phyloP scores from a whole-genome alignment of 2,113 vertebrate genomes.

The Daubentonia madagascariensis region DNA sequence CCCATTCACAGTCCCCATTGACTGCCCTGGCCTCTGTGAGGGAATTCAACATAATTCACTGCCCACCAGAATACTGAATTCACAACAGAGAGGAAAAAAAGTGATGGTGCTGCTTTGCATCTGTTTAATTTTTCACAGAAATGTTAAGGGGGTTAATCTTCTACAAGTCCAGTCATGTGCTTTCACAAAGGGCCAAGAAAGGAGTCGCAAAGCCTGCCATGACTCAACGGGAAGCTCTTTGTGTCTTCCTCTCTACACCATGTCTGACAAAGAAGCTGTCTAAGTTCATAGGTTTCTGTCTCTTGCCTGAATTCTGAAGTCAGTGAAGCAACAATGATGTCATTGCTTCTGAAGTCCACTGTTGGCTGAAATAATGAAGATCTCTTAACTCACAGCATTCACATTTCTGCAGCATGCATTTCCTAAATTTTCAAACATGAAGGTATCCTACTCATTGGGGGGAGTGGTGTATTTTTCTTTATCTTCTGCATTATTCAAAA shows the following conservation, averaged over 20 bases:
- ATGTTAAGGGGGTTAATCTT: slow-evolving; percentile 77
- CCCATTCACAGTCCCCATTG: slow-evolving; percentile 32
- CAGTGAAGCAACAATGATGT: slow-evolving; percentile 39
- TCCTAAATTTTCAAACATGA: background rate
- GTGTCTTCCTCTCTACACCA: slow-evolving; percentile 44
- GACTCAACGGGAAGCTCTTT: slow-evolving; percentile 10
- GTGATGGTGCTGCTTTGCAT: slow-evolving; percentile 63
- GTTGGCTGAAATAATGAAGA: background rate
- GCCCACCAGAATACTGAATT: slow-evolving; percentile 63
- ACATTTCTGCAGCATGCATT: background rate
- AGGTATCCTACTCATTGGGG: background rate
- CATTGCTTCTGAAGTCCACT: background rate
- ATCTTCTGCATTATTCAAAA: background rate
- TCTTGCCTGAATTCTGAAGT: slow-evolving; percentile 54
- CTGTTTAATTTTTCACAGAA: slow-evolving; percentile 68
- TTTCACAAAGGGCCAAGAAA: slow-evolving; percentile 65
- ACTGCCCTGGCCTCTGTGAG: slow-evolving; percentile 24
- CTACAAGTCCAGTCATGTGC: slow-evolving; percentile 71
- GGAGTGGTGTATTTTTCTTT: background rate
- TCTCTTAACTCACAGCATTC: background rate
- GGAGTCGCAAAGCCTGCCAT: slow-evolving; percentile 62
- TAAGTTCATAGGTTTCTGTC: background rate
- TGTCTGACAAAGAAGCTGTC: slow-evolving; percentile 19
- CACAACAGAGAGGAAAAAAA: slow-evolving; percentile 55
- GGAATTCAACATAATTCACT: slow-evolving; percentile 62